Evolutionary conservation across 2,888 invertebrate genomes (phyloP).

Genomic region (Slavum lentiscoides): DNA sequence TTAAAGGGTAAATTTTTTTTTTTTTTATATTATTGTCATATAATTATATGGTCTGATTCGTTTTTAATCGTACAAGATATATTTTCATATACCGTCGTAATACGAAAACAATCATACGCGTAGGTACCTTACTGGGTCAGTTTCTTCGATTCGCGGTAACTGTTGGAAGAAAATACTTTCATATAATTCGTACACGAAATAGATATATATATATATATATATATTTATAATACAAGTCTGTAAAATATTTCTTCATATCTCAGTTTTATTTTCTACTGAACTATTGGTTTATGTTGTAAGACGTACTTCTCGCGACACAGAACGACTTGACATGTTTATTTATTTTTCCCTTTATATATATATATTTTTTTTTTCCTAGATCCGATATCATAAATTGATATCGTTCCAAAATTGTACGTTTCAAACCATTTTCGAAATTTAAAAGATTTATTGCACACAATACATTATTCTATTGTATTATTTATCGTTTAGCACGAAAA

Average conservation of each 20-base stretch:
- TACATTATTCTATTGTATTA: slow-evolving; percentile 3
- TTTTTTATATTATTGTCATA: too few relatives aligned
- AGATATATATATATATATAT: neutral
- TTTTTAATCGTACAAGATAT: too few relatives aligned
- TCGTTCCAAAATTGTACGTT: slow-evolving; percentile 19
- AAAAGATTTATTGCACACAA: slow-evolving; percentile 26
- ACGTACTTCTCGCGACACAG: neutral
- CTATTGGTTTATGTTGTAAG: neutral
- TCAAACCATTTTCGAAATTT: slow-evolving; percentile 13
- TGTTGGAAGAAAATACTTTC: neutral
- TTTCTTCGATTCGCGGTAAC: neutral
- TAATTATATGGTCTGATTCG: too few relatives aligned
- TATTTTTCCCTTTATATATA: neutral
- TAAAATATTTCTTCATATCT: neutral
- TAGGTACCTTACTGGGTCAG: too few relatives aligned
- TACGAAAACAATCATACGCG: neutral
- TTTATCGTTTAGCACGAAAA: slow-evolving; percentile 11
- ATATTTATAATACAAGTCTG: neutral
- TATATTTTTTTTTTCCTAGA: neutral
- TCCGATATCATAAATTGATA: slow-evolving; percentile 27
- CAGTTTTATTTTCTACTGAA: neutral
- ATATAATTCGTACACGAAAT: neutral
- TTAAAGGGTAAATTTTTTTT: too few relatives aligned
- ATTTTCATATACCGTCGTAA: neutral
- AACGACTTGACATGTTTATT: slow-evolving; percentile 3